Percentiles rank a stretch among this genome's conserved stretches.
phyloP scores from a whole-genome alignment of 2,113 vertebrate genomes.

The Ciconia boyciana region DNA sequence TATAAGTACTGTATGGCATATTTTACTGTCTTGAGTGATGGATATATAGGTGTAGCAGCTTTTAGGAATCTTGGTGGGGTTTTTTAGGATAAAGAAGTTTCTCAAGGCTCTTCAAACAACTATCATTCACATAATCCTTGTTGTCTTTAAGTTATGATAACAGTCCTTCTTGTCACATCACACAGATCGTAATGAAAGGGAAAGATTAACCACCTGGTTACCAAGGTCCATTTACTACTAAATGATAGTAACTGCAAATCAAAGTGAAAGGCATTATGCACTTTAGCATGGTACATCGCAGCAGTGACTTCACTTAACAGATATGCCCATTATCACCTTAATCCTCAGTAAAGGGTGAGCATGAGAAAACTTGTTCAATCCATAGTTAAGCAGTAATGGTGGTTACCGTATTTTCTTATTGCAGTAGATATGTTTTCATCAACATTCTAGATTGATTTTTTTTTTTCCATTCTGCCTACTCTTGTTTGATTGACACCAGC shows the following conservation, averaged over 20 bases:
- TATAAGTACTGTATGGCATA: not conserved
- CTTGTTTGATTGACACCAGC: not conserved
- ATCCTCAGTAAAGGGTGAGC: not conserved
- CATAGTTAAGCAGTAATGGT: not conserved
- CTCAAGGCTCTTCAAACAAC: conserved; percentile 14
- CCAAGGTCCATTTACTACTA: conserved; percentile 17
- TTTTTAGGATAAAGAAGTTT: not conserved
- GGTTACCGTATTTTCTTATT: not conserved
- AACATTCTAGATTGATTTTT: not conserved
- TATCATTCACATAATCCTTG: conserved; percentile 44
- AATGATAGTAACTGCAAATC: not conserved
- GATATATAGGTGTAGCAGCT: not conserved
- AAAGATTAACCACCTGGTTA: conserved; percentile 44
- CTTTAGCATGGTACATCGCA: not conserved
- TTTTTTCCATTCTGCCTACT: not conserved
- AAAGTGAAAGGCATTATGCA: not conserved
- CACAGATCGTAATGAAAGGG: conserved; percentile 42
- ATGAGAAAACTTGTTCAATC: not conserved
- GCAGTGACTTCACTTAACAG: not conserved
- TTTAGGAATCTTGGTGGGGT: not conserved
- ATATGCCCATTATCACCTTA: not conserved
- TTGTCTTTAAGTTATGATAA: conserved; percentile 50
- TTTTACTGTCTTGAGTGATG: not conserved
- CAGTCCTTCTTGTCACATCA: conserved; percentile 50
- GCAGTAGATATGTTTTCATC: not conserved